Evolutionary conservation across 2,113 vertebrate species (phyloP), one percentile per base, ranked within the genome.

Genomic region (Siniperca knerii): DNA sequence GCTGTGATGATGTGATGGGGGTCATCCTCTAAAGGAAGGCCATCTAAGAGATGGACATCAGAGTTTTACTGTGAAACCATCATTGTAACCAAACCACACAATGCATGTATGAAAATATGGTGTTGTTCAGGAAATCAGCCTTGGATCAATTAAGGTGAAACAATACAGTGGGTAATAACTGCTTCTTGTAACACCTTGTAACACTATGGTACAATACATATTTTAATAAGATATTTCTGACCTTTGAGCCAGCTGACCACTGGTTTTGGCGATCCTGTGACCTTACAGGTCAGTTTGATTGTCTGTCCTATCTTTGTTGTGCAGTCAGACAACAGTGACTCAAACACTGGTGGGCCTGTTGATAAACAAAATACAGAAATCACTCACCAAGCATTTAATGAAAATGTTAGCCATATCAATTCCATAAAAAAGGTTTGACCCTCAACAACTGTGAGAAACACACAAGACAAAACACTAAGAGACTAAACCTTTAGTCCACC

Each of bases 221-320:
- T 48, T 13, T 44, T 6, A 42, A 75, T 58, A 3, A 62, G 10
- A 0, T 1, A 29, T 75, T 82, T 46, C 62, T 55, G 95, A 98
- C 98, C 98, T 98, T 99, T 99, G 90, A 97, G 97, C 98, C 98
- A 99, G 92, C 93, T 96, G 90, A 99, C 73, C 0, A 90, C 79
- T 0, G 98, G 98, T 77, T 95, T 97, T 4, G 98, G 98, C 8
- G 93, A 96, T 80, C 98, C 98, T 0, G 93, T 96, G 64, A 98
- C 96, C 52, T 95, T 97, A 89, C 98, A 99, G 69, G 96, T 96
- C 89, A 99, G 91, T 89, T 99, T 99, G 76, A 98, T 95, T 0
- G 97, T 99, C 90, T 99, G 96, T 2, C 98, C 98, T 44, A 98
- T 94, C 83, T 97, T 96, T 9, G 96, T 96, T 0, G 95, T 96